Conservation (phyloP, 37 sponge, comb jelly and placozoan genomes). For the Cladorhizidae sp. region DNA sequence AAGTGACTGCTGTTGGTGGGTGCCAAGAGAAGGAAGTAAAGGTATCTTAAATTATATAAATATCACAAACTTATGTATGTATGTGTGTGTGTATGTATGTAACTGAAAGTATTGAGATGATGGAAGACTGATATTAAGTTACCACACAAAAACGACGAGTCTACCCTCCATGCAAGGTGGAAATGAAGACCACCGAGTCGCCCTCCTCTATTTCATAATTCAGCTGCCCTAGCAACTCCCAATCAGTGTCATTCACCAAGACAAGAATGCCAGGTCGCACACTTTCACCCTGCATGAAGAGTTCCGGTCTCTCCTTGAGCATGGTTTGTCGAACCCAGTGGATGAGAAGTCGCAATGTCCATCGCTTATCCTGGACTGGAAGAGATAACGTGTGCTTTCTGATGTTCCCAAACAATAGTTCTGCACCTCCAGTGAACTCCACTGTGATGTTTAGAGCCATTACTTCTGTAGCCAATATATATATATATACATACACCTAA, state of each 20-base stretch:
- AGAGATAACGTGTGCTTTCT: constrained; percentile 81
- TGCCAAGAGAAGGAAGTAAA: too few relatives aligned
- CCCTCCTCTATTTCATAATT: constrained; percentile 81
- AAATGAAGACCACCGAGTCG: constrained; percentile 93
- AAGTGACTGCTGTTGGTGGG: too few relatives aligned
- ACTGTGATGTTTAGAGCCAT: constrained; percentile 58
- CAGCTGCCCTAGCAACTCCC: constrained; percentile 92
- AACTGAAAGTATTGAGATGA: too few relatives aligned
- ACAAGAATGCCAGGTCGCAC: constrained; percentile 98
- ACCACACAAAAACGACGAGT: too few relatives aligned
- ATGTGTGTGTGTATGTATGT: too few relatives aligned
- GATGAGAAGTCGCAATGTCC: constrained; percentile 84
- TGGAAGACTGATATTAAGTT: too few relatives aligned
- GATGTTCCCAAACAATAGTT: constrained; percentile 89
- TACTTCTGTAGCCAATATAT: too few relatives aligned
- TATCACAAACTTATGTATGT: too few relatives aligned
- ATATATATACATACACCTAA: too few relatives aligned
- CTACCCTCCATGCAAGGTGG: constrained; percentile 97
- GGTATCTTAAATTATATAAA: too few relatives aligned
- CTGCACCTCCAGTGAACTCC: constrained; percentile 97
- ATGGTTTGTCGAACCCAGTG: constrained; percentile 89
- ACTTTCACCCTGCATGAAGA: constrained; percentile 87
- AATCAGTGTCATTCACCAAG: constrained; percentile 94
- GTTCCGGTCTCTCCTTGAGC: constrained; percentile 90
- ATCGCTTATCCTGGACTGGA: constrained; percentile 36